These are phyloP conservation scores for Dysmachus trigonus DNA, from an alignment of 2,888 invertebrate genomes.

Conservation along the genomic window DNA sequence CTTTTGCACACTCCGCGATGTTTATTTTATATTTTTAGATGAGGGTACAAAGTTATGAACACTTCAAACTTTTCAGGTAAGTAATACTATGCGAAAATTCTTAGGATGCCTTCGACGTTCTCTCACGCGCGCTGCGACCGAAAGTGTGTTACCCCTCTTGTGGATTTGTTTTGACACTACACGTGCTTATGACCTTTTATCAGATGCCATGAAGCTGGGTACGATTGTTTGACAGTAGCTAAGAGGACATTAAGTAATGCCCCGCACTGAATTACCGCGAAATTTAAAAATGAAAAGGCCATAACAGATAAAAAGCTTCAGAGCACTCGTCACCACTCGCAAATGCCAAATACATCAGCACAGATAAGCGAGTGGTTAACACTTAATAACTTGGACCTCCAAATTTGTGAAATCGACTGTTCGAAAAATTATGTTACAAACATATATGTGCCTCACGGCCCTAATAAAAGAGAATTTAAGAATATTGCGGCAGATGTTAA, in stretches of 20 bases:
- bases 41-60: not conserved
- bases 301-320: too few species aligned
- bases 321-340: too few species aligned
- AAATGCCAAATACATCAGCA: too few species aligned
- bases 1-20: not conserved
- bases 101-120: not conserved
- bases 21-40: not conserved
- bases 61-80: not conserved
- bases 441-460: too few species aligned
- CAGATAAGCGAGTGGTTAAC: too few species aligned
- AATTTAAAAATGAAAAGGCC: too few species aligned
- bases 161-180: not conserved
- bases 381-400: too few species aligned
- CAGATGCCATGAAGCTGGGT: not conserved
- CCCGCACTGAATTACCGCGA: not conserved
- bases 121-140: not conserved
- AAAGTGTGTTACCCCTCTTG: not conserved
- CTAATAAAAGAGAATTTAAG: too few species aligned
- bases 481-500: too few species aligned
- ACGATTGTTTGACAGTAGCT: not conserved
- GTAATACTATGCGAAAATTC: not conserved
- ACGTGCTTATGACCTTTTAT: not conserved
- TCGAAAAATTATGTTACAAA: too few species aligned
- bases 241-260: not conserved
- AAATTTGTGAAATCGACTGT: too few species aligned